These are phyloP conservation scores for Conistra vaccinii DNA, from an alignment of 2,888 invertebrate species.

Conservation along the genomic window DNA sequence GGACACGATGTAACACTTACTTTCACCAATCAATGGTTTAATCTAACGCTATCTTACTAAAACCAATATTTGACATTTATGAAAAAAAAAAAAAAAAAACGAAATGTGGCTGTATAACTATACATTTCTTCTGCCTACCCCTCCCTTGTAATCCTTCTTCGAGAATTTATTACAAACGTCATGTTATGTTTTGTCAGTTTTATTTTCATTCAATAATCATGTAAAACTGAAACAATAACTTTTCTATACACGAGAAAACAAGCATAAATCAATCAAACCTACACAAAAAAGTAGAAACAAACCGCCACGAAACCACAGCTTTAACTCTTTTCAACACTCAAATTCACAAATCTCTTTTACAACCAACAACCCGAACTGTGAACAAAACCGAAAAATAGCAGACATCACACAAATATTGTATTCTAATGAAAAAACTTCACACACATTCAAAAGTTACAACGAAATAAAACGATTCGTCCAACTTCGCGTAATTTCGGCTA, in stretches of 20 bases:
- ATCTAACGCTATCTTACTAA: neutral
- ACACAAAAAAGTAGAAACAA: constrained; percentile 20
- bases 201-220: neutral
- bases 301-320: constrained; percentile 21
- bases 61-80: neutral
- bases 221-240: neutral
- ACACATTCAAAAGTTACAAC: constrained; percentile 49
- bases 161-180: neutral
- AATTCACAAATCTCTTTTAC: constrained; percentile 45
- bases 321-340: constrained; percentile 35
- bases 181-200: neutral
- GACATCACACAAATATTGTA: constrained; percentile 41
- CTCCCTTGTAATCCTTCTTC: too few species aligned
- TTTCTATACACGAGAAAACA: neutral
- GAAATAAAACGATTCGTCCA: constrained; percentile 56
- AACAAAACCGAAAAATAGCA: constrained; percentile 36
- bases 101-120: neutral
- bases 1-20: too few species aligned
- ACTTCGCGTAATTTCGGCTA: constrained; percentile 49
- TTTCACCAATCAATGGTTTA: neutral
- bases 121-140: neutral
- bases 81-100: neutral
- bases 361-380: constrained; percentile 8
- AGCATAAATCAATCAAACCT: constrained; percentile 37
- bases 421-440: constrained; percentile 60